Evolutionary conservation across 2,888 invertebrate genomes (phyloP).

Genomic region (Chouioia cunea): DNA sequence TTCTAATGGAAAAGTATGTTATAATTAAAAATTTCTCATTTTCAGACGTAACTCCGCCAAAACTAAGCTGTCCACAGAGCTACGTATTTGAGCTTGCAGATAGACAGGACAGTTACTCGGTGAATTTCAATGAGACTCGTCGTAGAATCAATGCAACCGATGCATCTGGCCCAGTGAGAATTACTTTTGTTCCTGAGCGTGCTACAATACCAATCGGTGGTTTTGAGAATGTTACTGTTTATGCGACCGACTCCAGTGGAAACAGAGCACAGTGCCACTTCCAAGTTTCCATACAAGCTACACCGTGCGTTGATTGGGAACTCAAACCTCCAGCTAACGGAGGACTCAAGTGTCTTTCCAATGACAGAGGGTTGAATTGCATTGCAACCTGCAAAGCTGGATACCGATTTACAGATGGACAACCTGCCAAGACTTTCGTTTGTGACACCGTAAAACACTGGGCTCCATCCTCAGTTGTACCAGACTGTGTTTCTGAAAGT

Average conservation of each 20-base stretch:
- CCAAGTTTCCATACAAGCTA: slow-evolving; percentile 93
- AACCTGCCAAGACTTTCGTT: slow-evolving; percentile 86
- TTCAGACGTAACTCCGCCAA: slow-evolving; percentile 88
- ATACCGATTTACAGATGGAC: slow-evolving; percentile 91
- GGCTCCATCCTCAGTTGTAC: slow-evolving; percentile 90
- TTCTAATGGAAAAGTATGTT: background rate
- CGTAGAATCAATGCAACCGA: slow-evolving; percentile 88
- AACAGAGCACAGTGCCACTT: slow-evolving; percentile 92
- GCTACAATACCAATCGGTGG: slow-evolving; percentile 88
- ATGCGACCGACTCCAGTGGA: slow-evolving; percentile 87
- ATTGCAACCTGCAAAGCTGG: slow-evolving; percentile 91
- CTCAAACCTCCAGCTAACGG: slow-evolving; percentile 90
- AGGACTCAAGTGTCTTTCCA: slow-evolving; percentile 86
- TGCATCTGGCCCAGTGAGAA: slow-evolving; percentile 86
- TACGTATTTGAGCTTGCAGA: slow-evolving; percentile 93
- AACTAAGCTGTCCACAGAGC: slow-evolving; percentile 91
- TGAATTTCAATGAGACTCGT: slow-evolving; percentile 92
- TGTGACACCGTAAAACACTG: slow-evolving; percentile 87
- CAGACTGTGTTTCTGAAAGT: slow-evolving; percentile 95
- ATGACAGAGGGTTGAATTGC: slow-evolving; percentile 87
- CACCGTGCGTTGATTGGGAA: slow-evolving; percentile 96
- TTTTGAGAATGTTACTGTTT: slow-evolving; percentile 92
- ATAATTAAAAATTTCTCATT: slow-evolving; percentile 11
- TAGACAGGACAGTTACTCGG: slow-evolving; percentile 88
- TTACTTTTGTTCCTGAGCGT: slow-evolving; percentile 82